Evolutionary conservation across 2,113 vertebrate genomes (phyloP).

Genomic region (Bettongia penicillata): DNA sequence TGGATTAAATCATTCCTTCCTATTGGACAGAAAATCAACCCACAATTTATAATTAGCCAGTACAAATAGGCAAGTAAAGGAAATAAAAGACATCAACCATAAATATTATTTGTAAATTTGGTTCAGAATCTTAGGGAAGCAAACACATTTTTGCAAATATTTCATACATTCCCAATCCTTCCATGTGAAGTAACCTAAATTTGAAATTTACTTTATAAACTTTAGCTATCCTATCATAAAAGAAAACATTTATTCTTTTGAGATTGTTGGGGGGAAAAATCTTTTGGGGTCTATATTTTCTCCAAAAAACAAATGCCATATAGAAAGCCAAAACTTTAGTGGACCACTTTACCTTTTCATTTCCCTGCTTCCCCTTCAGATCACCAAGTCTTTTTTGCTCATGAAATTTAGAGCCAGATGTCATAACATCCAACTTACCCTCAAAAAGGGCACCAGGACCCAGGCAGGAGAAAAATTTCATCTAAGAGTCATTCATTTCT

Average conservation of each 20-base stretch:
- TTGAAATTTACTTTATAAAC: background rate
- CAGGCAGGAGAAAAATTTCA: too few relatives aligned
- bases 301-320: background rate
- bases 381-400: background rate
- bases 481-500: background rate
- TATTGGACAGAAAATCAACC: too few relatives aligned
- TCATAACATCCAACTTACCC: background rate
- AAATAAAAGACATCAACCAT: background rate
- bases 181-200: background rate
- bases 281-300: background rate
- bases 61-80: background rate
- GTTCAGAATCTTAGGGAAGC: background rate
- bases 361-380: background rate
- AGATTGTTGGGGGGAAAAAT: background rate
- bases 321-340: background rate
- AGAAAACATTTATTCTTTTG: constrained; percentile 24
- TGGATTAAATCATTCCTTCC: too few relatives aligned
- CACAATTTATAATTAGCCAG: background rate
- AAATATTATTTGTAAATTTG: background rate
- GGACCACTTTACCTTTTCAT: too few relatives aligned
- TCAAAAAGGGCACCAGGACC: background rate
- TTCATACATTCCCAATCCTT: background rate
- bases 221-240: background rate
- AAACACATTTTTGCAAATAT: background rate
- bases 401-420: background rate